Base-by-base conservation (phyloP, 64 coral and sea anemone species). In the Acropora tenuis region DNA sequence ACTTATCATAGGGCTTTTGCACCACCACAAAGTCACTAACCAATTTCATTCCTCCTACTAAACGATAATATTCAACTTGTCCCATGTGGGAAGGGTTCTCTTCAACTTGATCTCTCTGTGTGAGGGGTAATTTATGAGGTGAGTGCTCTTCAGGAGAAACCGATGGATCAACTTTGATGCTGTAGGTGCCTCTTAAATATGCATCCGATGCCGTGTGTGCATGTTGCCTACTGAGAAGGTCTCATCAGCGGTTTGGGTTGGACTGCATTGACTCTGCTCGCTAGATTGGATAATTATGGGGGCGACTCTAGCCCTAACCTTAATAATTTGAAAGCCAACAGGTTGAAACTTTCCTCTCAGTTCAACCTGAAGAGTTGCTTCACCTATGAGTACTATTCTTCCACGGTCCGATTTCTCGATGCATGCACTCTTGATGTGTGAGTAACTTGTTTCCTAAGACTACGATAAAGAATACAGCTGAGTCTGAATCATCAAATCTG, bases 401-500 rank as follows among this genome's bases (percentile, higher is more conserved):
- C 17, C 30, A 20, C 78, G 57, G n/a, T 40, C 0, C 57, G 0
- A 59, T 55, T 80, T 80, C 15, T 20, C 30, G 30, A 30, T 30
- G 30, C 30, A 30, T 30, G 30, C 30, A 30, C 30, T 30, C 30
- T 30, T 30, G 30, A 30, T 30, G 30, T 30, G 30, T 30, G 30
- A 30, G 30, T 30, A 30, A 30, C 30, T 30, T 30, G 30, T 30
- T 30, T 30, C 30, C 30, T 30, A 30, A 30, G 30, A 30, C 30
- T 30, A 0, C 30, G 30, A 30, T 30, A 30, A 30, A 30, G 30
- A 30, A 30, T 30, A 30, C 30, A 30, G 30, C 78, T 3, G 17
- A 30, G 4, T 80, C 78, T 80, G 78, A 80, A 80, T 40, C 78
- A 57, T 80, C 78, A 2, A 41, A 80, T 57, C 50, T 80, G 48